phyloP scores from a whole-genome alignment of 2,113 vertebrate genomes.

The Lophotis ruficrista region DNA sequence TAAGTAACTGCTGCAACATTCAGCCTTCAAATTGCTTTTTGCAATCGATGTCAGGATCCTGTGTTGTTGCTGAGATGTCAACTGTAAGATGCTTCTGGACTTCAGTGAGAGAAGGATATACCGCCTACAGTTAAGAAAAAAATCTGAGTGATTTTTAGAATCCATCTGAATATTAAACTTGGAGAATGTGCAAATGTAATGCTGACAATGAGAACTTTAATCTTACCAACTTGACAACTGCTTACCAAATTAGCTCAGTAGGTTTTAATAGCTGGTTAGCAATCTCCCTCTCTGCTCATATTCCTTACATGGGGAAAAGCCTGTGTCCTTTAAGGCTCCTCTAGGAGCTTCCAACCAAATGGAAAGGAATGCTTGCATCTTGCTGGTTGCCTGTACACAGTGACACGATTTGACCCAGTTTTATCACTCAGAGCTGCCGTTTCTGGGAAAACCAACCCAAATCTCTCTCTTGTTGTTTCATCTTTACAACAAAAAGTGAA shows the following conservation, averaged over 20 bases:
- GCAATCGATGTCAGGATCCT: not conserved
- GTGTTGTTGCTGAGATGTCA: not conserved
- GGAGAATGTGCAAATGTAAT: not conserved
- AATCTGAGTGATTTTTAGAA: not conserved
- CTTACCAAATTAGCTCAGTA: not conserved
- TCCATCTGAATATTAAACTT: not conserved
- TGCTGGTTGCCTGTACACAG: not conserved
- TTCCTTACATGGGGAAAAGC: conserved; percentile 18
- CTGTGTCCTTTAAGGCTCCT: not conserved
- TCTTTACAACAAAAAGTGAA: not conserved
- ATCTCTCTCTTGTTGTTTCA: not conserved
- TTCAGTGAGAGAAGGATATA: not conserved
- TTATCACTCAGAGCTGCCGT: not conserved
- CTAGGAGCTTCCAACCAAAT: conserved; percentile 12
- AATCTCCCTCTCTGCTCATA: not conserved
- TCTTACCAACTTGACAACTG: not conserved
- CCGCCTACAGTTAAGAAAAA: not conserved
- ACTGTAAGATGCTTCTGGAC: not conserved
- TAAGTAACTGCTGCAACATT: not conserved
- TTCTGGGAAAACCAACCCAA: not conserved
- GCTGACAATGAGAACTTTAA: not conserved
- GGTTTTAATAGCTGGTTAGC: not conserved
- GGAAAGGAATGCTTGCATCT: not conserved
- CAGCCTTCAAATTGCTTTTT: not conserved
- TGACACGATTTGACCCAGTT: not conserved